Percentiles rank a stretch among this genome's conserved stretches.
Conservation (phyloP, 2,113 vertebrate species). For the Oriolus oriolus region DNA sequence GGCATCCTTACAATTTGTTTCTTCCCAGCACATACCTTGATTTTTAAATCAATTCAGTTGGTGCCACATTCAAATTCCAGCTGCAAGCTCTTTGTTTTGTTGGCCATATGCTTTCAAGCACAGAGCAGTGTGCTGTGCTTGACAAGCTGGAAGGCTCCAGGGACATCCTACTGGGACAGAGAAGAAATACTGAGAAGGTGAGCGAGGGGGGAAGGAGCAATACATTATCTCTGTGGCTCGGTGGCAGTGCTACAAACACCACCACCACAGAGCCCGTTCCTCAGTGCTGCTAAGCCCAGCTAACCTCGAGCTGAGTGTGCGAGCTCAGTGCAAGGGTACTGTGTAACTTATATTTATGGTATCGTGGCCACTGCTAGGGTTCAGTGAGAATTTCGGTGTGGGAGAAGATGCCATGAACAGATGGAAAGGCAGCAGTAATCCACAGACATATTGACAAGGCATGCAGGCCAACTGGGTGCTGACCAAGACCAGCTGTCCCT, state of each 20-base stretch:
- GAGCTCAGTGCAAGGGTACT: background rate
- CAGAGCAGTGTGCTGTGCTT: background rate
- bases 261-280: background rate
- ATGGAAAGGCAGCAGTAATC: constrained; percentile 38
- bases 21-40: background rate
- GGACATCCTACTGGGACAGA: background rate
- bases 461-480: constrained; percentile 13
- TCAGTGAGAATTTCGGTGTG: background rate
- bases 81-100: constrained; percentile 12
- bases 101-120: constrained; percentile 18
- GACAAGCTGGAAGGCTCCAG: constrained; percentile 10
- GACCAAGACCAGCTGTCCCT: constrained; percentile 42
- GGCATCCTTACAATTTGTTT: background rate
- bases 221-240: background rate
- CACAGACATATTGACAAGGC: background rate
- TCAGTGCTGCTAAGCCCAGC: background rate
- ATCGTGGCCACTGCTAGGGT: background rate
- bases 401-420: background rate
- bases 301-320: background rate
- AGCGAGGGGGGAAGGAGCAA: background rate
- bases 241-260: background rate
- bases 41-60: background rate
- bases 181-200: constrained; percentile 5
- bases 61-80: constrained; percentile 22
- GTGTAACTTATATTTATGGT: background rate